Evolutionary conservation across 2,113 vertebrate genomes (phyloP).

Genomic region (Plecturocebus donacophilus): DNA sequence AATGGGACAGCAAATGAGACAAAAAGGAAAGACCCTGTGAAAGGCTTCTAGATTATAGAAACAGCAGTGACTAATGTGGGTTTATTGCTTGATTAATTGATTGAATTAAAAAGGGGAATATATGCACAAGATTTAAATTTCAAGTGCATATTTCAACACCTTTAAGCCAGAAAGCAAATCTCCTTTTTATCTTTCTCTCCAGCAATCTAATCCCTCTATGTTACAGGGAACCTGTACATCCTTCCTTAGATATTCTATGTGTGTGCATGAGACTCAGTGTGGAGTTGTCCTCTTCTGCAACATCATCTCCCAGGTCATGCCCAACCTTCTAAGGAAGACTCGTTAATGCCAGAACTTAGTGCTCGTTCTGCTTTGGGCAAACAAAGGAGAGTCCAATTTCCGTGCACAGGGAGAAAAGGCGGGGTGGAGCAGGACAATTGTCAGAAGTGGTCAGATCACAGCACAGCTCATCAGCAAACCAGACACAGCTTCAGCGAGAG

Average conservation of each 20-base stretch:
- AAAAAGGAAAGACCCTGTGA: not conserved
- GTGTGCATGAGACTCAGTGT: not conserved
- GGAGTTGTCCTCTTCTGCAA: too few relatives aligned
- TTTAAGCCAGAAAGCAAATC: not conserved
- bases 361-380: not conserved
- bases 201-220: not conserved
- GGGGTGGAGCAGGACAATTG: not conserved
- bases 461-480: not conserved
- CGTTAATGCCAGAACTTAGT: not conserved
- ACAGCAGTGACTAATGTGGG: not conserved
- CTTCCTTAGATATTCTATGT: not conserved
- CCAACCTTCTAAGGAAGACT: not conserved
- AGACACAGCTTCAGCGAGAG: not conserved
- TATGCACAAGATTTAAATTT: not conserved
- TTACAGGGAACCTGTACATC: fast-evolving
- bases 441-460: not conserved
- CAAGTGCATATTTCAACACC: not conserved
- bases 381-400: not conserved
- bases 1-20: not conserved
- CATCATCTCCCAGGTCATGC: not conserved
- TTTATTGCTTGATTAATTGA: not conserved
- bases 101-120: not conserved
- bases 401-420: not conserved
- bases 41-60: not conserved
- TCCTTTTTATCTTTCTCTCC: not conserved